These are phyloP conservation scores for Stramonita haemastoma DNA, from an alignment of 2,888 invertebrate species.

Conservation along the genomic window DNA sequence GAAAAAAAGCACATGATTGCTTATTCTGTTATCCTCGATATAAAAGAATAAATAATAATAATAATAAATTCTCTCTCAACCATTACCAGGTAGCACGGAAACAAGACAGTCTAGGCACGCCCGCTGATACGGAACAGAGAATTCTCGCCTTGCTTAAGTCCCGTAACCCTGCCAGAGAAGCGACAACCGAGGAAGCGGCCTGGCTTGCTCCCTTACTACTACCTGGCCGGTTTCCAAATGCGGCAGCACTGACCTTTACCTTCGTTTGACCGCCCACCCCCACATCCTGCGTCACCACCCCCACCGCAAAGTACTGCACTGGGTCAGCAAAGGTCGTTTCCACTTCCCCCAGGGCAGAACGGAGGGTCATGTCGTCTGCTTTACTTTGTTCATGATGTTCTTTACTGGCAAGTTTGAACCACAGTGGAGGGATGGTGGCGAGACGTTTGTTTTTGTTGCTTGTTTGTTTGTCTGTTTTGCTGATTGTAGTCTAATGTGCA, in stretches of 20 bases:
- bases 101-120: no score
- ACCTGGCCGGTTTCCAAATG: constrained; percentile 33
- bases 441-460: no score
- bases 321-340: neutral
- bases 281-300: neutral
- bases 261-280: neutral
- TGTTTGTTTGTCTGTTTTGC: no score
- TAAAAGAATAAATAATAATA: no score
- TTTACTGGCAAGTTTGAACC: no score
- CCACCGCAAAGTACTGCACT: neutral
- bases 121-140: neutral
- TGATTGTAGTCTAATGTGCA: no score
- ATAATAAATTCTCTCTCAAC: no score
- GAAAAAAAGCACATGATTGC: no score
- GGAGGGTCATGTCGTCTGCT: neutral
- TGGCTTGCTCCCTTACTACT: constrained; percentile 37
- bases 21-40: no score
- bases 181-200: neutral
- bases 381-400: no score
- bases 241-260: constrained; percentile 27
- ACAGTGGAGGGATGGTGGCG: no score
- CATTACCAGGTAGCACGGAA: no score
- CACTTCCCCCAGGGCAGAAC: neutral
- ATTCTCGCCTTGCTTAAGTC: constrained; percentile 17
- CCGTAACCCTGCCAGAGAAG: constrained; percentile 30